A percentile compares a stretch with the other conserved stretches of the same genome.
Conservation (phyloP, 2,113 vertebrate genomes). For the Chrysochloris asiatica region DNA sequence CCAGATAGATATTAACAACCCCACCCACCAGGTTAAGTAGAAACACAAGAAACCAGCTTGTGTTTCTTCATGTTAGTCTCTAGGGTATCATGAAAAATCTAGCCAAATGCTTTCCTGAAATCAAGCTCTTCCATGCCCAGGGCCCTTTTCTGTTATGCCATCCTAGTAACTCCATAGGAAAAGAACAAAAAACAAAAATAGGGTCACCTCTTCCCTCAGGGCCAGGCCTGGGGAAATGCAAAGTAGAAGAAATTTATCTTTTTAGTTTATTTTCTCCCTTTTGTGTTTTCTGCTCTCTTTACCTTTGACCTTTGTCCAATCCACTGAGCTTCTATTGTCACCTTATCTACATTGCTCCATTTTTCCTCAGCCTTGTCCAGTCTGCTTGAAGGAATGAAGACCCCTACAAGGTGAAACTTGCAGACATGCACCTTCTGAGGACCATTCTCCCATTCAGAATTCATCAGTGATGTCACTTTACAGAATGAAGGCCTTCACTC, state of each 20-base stretch:
- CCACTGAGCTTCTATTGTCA: background rate
- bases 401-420: background rate
- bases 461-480: background rate
- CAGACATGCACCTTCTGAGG: background rate
- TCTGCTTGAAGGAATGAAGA: background rate
- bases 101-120: background rate
- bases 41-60: background rate
- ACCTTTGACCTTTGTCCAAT: background rate
- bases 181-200: background rate
- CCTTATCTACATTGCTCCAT: background rate
- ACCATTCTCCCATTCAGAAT: background rate
- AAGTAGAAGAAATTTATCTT: background rate
- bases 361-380: background rate
- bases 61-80: background rate
- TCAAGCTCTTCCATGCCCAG: background rate
- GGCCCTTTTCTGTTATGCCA: background rate
- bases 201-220: background rate
- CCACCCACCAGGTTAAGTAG: background rate
- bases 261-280: background rate
- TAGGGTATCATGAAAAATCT: background rate
- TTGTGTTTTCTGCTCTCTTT: background rate
- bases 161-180: background rate
- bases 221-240: background rate
- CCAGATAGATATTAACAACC: background rate
- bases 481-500: background rate